Base-by-base conservation (phyloP, 2,113 vertebrate species). In the Cairina moschata region DNA sequence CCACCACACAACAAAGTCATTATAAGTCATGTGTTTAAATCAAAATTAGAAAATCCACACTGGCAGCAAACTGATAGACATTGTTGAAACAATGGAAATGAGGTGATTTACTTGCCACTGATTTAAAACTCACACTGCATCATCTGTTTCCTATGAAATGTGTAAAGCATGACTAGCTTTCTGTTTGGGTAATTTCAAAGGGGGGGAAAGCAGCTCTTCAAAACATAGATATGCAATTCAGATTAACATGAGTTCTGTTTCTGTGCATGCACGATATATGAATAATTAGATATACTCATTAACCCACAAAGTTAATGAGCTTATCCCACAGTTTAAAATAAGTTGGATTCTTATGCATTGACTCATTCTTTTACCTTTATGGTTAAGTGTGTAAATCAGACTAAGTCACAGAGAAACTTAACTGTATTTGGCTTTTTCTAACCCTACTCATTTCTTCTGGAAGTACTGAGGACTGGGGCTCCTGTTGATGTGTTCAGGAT, bases 11-110 rank as follows among this genome's bases (percentile, higher is more conserved):
- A 96, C 75, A 96, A 95, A 98, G 97, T 95, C 97, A 97, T 96
- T 97, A 62, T 88, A 97, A 98, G 93, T 92, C 92, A 84, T 96
- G 90, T 74, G 66, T 77, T 97, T 98, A 98, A 98, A 97, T 98
- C 97, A 97, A 94, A 97, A 97, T 91, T 84, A 91, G 92, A 92
- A 96, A 95, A 96, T 69, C 75, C 75, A 88, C 93, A 62, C 91
- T 94, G 95, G 87, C 92, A 93, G 91, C 36, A 91, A 89, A 93
- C 91, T 94, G 93, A 90, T 88, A 85, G 90, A 82, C 91, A 91
- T 21, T 76, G 72, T 74, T 83, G 93, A 95, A 95, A 96, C 83
- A 96, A 90, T 69, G 80, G 79, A 96, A 98, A 97, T 93, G 67
- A 97, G 84, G 84, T 95, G 94, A 98, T 97, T 95, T 97, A 97